These are phyloP conservation scores for Drosophila dunni DNA, from an alignment of 1,140 invertebrate species.

Conservation along the genomic window DNA sequence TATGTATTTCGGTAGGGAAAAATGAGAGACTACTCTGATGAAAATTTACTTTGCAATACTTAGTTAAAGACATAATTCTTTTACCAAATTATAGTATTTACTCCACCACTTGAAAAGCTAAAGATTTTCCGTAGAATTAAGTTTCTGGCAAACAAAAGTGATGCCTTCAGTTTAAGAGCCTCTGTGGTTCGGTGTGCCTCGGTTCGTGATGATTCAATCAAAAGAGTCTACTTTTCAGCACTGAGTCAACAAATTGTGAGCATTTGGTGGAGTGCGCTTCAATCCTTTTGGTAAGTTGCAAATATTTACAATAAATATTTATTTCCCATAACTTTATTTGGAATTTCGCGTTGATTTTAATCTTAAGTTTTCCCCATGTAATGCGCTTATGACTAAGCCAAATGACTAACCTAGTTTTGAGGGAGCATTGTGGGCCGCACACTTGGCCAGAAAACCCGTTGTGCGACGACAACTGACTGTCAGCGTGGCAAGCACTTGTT, in stretches of 20 bases:
- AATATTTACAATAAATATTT: constrained; percentile 42
- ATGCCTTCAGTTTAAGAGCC: not conserved
- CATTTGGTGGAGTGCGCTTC: not conserved
- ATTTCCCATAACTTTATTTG: constrained; percentile 40
- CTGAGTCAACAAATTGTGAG: not conserved
- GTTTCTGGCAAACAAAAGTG: no score
- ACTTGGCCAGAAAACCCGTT: constrained; percentile 48
- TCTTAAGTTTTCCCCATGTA: constrained; percentile 34
- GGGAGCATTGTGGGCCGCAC: constrained; percentile 39
- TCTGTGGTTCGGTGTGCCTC: not conserved
- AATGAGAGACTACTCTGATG: not conserved
- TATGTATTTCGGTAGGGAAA: not conserved
- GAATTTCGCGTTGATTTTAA: constrained; percentile 44
- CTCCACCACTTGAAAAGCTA: no score
- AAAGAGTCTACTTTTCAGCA: not conserved
- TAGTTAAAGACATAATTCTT: no score
- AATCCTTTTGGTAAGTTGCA: constrained; percentile 4
- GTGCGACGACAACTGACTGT: constrained; percentile 52
- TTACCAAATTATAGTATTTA: no score
- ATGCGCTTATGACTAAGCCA: constrained; percentile 53
- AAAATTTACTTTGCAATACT: not conserved
- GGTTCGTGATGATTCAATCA: not conserved
- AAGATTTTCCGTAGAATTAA: no score
- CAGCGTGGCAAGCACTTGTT: constrained; percentile 65
- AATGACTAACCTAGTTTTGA: constrained; percentile 50